Evolutionary conservation across 2,797 vertebrate species (phyloP).

Genomic region (Okamejei kenojei): DNA sequence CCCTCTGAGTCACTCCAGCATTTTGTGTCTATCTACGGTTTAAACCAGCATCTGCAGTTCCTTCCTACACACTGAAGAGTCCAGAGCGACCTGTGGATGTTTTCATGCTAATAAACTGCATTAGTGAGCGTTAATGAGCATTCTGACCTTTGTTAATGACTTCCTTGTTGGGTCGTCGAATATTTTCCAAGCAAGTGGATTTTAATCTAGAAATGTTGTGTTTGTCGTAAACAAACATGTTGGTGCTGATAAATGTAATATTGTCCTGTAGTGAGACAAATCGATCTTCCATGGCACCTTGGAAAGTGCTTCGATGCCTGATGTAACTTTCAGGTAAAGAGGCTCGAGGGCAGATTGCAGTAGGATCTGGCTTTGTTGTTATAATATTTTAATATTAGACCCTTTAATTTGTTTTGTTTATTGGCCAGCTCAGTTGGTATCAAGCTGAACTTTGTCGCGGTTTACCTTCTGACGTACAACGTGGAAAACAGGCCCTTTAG

Average conservation of each 20-base stretch:
- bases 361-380: not conserved
- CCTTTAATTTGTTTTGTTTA: not conserved
- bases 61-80: too few species aligned
- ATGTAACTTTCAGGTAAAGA: not conserved
- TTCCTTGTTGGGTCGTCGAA: not conserved
- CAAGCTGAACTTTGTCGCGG: too few species aligned
- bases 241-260: not conserved
- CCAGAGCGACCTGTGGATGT: not conserved
- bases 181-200: not conserved
- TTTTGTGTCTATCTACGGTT: too few species aligned
- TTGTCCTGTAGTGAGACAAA: not conserved
- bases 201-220: not conserved
- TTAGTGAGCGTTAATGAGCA: constrained; percentile 10
- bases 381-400: not conserved
- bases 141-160: constrained; percentile 8
- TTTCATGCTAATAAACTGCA: not conserved
- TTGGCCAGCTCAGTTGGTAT: not conserved
- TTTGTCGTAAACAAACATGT: not conserved
- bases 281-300: not conserved
- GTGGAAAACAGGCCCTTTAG: too few species aligned
- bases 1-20: too few species aligned
- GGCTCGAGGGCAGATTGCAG: not conserved
- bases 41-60: not conserved
- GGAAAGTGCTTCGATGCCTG: not conserved
- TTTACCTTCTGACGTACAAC: too few species aligned